Evolutionary conservation across 2,888 invertebrate genomes (phyloP).

Genomic region (Thyatira batis): DNA sequence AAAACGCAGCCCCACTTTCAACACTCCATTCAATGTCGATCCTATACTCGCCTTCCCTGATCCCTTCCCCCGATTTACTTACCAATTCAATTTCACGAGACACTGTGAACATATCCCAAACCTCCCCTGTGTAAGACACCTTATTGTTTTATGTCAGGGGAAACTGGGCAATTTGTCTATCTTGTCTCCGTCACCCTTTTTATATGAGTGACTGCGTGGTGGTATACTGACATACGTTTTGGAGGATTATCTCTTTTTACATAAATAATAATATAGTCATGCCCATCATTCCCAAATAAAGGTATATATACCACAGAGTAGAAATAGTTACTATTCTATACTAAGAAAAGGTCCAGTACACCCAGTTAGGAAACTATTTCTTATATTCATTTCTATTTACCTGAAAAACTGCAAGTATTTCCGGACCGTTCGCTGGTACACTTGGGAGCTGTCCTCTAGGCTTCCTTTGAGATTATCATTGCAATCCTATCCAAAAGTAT

Average conservation of each 20-base stretch:
- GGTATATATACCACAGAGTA: too few species aligned
- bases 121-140: slow-evolving; percentile 37
- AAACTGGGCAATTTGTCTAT: slow-evolving; percentile 61
- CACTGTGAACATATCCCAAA: slow-evolving; percentile 34
- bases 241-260: background rate
- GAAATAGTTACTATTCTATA: too few species aligned
- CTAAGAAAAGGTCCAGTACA: too few species aligned
- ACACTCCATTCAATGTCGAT: background rate
- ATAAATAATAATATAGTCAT: background rate
- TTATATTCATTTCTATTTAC: too few species aligned
- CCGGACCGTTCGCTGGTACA: too few species aligned
- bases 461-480: too few species aligned
- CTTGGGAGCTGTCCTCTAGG: too few species aligned
- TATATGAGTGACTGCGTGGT: slow-evolving; percentile 55
- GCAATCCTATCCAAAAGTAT: too few species aligned
- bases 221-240: slow-evolving; percentile 18
- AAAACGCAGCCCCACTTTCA: background rate
- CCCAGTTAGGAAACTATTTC: too few species aligned
- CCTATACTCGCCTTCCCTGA: slow-evolving; percentile 14
- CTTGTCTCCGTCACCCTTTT: slow-evolving; percentile 55
- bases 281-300: too few species aligned
- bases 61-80: slow-evolving; percentile 43
- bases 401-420: too few species aligned
- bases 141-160: slow-evolving; percentile 60
- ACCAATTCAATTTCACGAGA: slow-evolving; percentile 48